phyloP scores from a whole-genome alignment of 2,113 vertebrate genomes.

The Phalacrocorax aristotelis region DNA sequence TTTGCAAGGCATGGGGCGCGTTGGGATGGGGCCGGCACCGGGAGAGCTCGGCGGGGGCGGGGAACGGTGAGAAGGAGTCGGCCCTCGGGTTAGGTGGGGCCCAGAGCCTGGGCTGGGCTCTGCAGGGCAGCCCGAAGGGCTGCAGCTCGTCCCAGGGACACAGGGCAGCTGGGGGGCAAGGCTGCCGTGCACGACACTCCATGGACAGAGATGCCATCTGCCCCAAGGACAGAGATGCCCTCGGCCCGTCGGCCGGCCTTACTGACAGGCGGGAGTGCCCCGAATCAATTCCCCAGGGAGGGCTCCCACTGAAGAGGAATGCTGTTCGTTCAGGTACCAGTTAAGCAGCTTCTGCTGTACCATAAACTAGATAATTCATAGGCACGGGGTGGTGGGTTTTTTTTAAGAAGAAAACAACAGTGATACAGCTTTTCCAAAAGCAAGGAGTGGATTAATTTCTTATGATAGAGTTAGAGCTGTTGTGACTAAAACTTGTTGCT shows the following conservation, averaged over 20 bases:
- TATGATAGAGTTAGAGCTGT: background rate
- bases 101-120: no score
- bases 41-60: background rate
- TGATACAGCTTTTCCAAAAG: background rate
- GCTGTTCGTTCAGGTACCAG: background rate
- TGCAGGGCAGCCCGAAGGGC: background rate
- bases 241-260: background rate
- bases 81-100: background rate
- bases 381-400: rapidly evolving
- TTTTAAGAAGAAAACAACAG: background rate
- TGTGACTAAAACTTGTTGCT: no score
- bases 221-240: rapidly evolving
- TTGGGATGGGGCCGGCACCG: background rate
- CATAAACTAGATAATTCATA: background rate
- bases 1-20: background rate
- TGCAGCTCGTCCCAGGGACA: background rate
- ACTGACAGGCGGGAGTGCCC: rapidly evolving
- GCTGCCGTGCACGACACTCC: background rate
- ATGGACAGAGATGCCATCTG: rapidly evolving
- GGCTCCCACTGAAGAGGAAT: background rate
- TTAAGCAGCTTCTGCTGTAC: background rate
- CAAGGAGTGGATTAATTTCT: background rate
- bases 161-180: rapidly evolving
- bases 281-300: rapidly evolving
- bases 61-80: background rate